Conservation (phyloP, 2,113 vertebrate genomes). For the Bos javanicus region DNA sequence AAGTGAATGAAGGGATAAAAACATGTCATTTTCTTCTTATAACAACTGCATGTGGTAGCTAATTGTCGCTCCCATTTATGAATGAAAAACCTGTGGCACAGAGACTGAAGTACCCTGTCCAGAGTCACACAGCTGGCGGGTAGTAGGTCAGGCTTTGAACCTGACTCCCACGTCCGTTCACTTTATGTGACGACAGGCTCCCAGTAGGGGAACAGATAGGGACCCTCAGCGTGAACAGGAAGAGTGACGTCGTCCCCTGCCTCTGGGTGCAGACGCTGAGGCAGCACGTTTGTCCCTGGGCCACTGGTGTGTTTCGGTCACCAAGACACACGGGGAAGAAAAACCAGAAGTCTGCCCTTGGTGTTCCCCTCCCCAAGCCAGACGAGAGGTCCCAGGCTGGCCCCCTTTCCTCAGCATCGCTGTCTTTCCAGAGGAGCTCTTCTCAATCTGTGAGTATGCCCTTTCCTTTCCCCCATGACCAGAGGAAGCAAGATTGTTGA, state of each 20-base stretch:
- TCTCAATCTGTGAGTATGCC: neutral
- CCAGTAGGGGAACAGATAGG: neutral
- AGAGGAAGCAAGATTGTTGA: rapidly evolving
- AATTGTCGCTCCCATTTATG: neutral
- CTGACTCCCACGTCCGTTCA: neutral
- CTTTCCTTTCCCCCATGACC: neutral
- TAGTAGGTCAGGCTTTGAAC: neutral
- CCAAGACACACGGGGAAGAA: neutral
- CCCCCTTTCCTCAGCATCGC: neutral
- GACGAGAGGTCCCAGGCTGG: neutral
- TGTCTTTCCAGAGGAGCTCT: neutral
- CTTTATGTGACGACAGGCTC: neutral
- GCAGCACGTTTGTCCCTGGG: neutral
- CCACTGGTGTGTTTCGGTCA: neutral
- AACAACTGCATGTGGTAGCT: neutral
- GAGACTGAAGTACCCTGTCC: neutral
- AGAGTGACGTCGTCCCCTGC: rapidly evolving
- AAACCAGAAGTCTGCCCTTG: neutral
- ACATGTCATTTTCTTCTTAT: neutral
- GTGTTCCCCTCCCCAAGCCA: too few relatives aligned
- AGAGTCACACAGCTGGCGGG: neutral
- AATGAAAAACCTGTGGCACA: neutral
- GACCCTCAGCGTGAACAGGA: rapidly evolving
- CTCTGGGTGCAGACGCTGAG: neutral
- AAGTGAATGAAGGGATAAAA: neutral